Conservation (phyloP, 2,113 vertebrate genomes). For the Scopus umbretta region DNA sequence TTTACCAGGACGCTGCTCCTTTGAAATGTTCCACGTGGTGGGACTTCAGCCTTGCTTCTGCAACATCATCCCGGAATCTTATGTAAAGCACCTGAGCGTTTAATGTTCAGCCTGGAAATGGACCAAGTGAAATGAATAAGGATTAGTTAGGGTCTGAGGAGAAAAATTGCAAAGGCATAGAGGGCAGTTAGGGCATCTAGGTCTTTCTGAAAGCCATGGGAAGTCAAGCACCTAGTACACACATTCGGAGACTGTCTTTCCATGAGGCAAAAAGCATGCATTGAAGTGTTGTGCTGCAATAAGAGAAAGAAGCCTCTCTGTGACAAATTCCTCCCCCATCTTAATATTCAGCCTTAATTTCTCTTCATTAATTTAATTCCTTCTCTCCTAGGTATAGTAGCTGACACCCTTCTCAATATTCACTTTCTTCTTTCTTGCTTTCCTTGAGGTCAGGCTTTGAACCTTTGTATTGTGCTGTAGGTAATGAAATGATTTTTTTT, state of each 20-base stretch:
- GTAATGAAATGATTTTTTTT: background rate
- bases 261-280: background rate
- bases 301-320: background rate
- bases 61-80: background rate
- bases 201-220: background rate
- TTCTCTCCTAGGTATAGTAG: background rate
- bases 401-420: background rate
- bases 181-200: background rate
- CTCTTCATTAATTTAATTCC: background rate
- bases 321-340: background rate
- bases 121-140: slow-evolving; percentile 7
- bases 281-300: background rate
- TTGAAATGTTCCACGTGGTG: background rate
- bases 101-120: slow-evolving; percentile 36
- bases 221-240: background rate
- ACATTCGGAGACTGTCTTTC: background rate
- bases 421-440: slow-evolving; percentile 12
- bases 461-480: background rate
- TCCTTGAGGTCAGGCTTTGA: slow-evolving; percentile 42
- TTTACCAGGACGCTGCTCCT: background rate
- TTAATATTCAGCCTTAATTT: slow-evolving; percentile 31
- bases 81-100: slow-evolving; percentile 2
- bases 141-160: slow-evolving; percentile 20
- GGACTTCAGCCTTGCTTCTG: background rate
- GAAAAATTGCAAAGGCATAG: background rate